Base-by-base conservation (phyloP, 2,113 vertebrate genomes). In the Amia ocellicauda region DNA sequence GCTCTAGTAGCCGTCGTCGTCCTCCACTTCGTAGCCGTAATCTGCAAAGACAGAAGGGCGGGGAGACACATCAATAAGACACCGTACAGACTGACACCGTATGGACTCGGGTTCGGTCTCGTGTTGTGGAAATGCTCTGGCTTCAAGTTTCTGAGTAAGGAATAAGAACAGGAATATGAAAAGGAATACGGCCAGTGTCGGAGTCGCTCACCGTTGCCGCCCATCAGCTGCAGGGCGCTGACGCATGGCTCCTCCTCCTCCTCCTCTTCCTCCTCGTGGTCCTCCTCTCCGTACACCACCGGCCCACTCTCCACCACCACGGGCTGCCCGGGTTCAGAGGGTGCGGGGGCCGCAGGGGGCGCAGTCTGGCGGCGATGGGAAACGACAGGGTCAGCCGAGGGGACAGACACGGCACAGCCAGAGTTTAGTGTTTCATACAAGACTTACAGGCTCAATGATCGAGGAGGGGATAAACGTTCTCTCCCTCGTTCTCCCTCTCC, bases 291-390 rank as follows among this genome's bases (percentile, higher is more conserved):
- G 43, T 96, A 97, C 0, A 85, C 69, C 2, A 98, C 94, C 0
- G 95, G 94, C 3, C 95, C 96, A 1, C 91, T 94, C 78, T 98
- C 96, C 68, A 97, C 93, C 63, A 98, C 70, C 20, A 91, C 84
- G 0, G 81, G 22, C 57, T 74, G 70, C 63, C 61, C 63, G 11
- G 22, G 64, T 26, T 63, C 75, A 1, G 72, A 45, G 8, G 66
- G 63, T 3, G 64, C 72, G 29, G n/a, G 76, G 73, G 13, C 78
- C 11, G 43, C 28, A 27, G 53, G 61, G 29, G 1, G 9, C 28
- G 47, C 47, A 0, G 42, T 27, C 82, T 82, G 71, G 42, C n/a
- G 69, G 29, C 58, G 50, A 60, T 66, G 10, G 69, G 60, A n/a
- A n/a, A n/a, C n/a, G n/a, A n/a, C n/a, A n/a, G n/a, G n/a, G n/a